Percentiles rank a stretch among this genome's conserved stretches.
Conservation (phyloP, 2,888 invertebrate species). For the Polylopha cassiicola region DNA sequence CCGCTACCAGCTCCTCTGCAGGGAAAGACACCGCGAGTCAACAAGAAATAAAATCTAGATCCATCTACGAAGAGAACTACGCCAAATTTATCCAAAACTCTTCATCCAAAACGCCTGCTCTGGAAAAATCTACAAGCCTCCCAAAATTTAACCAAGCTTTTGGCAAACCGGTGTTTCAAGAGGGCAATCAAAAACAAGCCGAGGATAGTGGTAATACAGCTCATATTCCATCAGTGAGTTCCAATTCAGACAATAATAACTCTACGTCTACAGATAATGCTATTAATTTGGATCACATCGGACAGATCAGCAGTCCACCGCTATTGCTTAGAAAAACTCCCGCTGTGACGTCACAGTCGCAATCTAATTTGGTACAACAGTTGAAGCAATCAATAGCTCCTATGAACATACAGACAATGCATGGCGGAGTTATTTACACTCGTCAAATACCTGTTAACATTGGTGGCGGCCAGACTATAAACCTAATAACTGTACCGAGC, state of each 20-base stretch:
- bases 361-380: constrained; percentile 60
- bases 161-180: constrained; percentile 82
- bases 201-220: constrained; percentile 45
- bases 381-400: constrained; percentile 73
- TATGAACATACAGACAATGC: constrained; percentile 79
- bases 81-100: constrained; percentile 74
- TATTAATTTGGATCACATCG: constrained; percentile 57
- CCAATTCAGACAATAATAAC: constrained; percentile 42
- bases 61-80: constrained; percentile 75
- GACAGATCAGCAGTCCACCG: constrained; percentile 59
- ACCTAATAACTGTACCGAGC: constrained; percentile 74
- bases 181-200: constrained; percentile 49
- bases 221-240: constrained; percentile 37
- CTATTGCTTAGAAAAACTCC: constrained; percentile 55
- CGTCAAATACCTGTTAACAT: constrained; percentile 83
- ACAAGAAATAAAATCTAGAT: constrained; percentile 71
- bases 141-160: constrained; percentile 89
- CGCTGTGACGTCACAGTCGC: constrained; percentile 49
- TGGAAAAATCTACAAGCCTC: constrained; percentile 73
- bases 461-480: constrained; percentile 76
- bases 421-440: constrained; percentile 84
- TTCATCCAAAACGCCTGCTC: constrained; percentile 43
- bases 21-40: constrained; percentile 42
- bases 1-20: constrained; percentile 29
- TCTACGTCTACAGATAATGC: constrained; percentile 50